Evolutionary conservation across 2,888 invertebrate species (phyloP), one percentile per base, ranked within the genome.

Genomic region (Dryobota labecula): DNA sequence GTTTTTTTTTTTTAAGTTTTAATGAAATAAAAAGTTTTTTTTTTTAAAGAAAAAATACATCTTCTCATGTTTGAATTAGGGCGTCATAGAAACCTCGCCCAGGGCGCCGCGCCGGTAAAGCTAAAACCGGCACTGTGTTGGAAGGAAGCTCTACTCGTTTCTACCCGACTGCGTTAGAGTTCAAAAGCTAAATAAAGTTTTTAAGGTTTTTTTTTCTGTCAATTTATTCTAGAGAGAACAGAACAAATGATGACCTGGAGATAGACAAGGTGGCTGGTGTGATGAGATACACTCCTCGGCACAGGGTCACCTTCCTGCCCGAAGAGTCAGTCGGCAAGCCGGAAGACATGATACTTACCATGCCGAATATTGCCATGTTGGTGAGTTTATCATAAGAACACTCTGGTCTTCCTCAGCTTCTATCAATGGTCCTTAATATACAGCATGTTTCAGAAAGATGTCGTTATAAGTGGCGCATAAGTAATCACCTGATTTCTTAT

Each of bases 361-460:
- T 97, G 2, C 97, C 98, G 0, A 98, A 98, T 90, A 94, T 98
- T 75, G 97, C 98, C 0, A 94, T 98, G 83, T 87, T 98, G 93
- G 98, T 97, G 96, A 97, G 97, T 75, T 45, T 7, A 13, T 20
- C 9, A 20, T 9, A 9, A 27, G 8, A 27, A 30, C 13, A 15
- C 27, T 13, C 24, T 58, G 27, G 27, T 27, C 13, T 20, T 20
- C 27, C 27, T 43, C 2, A 18, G 24, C 38, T 11, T 36, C 18
- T 58, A 24, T 38, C 18, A 24, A 24, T 24, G 18, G 9, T 36
- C 18, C 24, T 2, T 24, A 38, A 18, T 38, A 18, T 11, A 13
- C 7, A 27, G 18, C 24, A 11, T 13, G 24, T 58, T 38, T 41
- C 3, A 18, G 7, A 58, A 58, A 18, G 11, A 1, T 24, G 24